Conservation (phyloP, 2,888 invertebrate genomes). For the Zygothrica quintamaculata region DNA sequence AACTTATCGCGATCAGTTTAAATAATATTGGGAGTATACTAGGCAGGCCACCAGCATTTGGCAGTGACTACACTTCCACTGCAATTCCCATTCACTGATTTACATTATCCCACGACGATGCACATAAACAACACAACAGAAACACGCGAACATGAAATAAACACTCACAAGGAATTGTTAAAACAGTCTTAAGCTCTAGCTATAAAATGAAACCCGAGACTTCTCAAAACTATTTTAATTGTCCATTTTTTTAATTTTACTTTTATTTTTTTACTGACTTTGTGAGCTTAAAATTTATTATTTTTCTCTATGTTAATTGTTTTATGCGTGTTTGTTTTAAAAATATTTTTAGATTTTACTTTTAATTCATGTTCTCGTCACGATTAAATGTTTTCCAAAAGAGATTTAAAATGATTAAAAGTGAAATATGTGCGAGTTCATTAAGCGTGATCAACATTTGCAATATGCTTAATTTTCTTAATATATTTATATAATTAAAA, state of each 20-base stretch:
- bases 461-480: slow-evolving; percentile 45
- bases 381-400: slow-evolving; percentile 40
- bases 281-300: slow-evolving; percentile 37
- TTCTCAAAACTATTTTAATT: slow-evolving; percentile 11
- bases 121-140: slow-evolving; percentile 19
- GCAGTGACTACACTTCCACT: slow-evolving; percentile 46
- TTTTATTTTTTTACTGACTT: slow-evolving; percentile 21
- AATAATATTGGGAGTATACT: slow-evolving; percentile 68
- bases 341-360: slow-evolving; percentile 42
- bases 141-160: background rate
- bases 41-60: slow-evolving; percentile 50
- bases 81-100: slow-evolving; percentile 26
- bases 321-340: slow-evolving; percentile 58
- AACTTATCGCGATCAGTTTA: slow-evolving; percentile 83
- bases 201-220: slow-evolving; percentile 40
- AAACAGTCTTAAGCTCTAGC: slow-evolving; percentile 47
- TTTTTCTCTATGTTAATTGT: slow-evolving; percentile 53
- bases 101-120: slow-evolving; percentile 13
- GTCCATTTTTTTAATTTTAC: slow-evolving; percentile 2
- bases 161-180: slow-evolving; percentile 41
- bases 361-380: slow-evolving; percentile 55
- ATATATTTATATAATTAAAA: slow-evolving; percentile 29
- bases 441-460: slow-evolving; percentile 47
- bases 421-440: slow-evolving; percentile 17
- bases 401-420: slow-evolving; percentile 13